Evolutionary conservation across 2,797 vertebrate genomes (phyloP).

Genomic region (Phalloptychus januarius): DNA sequence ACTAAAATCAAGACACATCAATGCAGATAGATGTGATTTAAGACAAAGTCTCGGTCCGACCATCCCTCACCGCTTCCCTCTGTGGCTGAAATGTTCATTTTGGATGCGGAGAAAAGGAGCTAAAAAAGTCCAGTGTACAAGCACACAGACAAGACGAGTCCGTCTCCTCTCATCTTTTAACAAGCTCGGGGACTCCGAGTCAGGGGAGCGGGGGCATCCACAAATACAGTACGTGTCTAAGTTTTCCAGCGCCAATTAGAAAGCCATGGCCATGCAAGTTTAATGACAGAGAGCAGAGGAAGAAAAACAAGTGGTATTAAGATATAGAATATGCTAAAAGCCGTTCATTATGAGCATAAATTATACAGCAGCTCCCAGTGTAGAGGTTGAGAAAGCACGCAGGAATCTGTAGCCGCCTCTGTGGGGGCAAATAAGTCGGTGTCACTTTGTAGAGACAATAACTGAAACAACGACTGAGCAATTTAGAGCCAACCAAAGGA

Average conservation of each 20-base stretch:
- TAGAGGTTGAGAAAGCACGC: constrained; percentile 35
- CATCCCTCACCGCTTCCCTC: constrained; percentile 11
- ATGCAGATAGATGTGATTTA: constrained; percentile 1
- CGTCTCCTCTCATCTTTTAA: constrained; percentile 56
- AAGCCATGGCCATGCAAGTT: constrained; percentile 77
- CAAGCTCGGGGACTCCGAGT: constrained; percentile 64
- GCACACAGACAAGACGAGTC: constrained; percentile 28
- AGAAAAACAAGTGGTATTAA: constrained; percentile 76
- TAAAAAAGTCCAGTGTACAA: constrained; percentile 35
- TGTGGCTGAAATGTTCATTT: constrained; percentile 11
- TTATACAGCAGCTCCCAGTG: constrained; percentile 68
- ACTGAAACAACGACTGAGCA: constrained; percentile 42
- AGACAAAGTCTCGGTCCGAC: constrained; percentile 14
- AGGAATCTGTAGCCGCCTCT: constrained; percentile 62
- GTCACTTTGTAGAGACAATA: constrained; percentile 72
- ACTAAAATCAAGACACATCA: neutral
- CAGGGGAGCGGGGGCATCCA: constrained; percentile 50
- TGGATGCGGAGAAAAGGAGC: constrained; percentile 38
- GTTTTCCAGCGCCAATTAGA: constrained; percentile 74
- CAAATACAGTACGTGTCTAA: constrained; percentile 33
- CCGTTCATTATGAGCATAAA: constrained; percentile 78
- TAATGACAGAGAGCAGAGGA: constrained; percentile 69
- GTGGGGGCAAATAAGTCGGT: constrained; percentile 57
- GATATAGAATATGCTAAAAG: constrained; percentile 82
- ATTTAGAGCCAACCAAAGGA: constrained; percentile 56